A percentile compares a stretch with the other conserved stretches of the same genome.
Evolutionary conservation across 2,888 invertebrate species (phyloP).

Genomic region (Auanema sp.): DNA sequence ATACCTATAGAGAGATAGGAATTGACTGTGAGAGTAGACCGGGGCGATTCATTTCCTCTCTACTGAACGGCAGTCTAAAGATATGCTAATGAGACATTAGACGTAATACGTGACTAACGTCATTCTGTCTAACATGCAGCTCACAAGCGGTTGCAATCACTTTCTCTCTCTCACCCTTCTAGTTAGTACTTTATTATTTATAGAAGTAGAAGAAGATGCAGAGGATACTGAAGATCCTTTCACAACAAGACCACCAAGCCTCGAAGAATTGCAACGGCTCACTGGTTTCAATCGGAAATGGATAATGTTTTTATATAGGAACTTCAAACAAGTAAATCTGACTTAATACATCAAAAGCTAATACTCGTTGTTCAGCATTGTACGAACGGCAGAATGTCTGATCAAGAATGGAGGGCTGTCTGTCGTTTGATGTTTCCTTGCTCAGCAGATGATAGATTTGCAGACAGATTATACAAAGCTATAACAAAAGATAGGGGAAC

Average conservation of each 20-base stretch:
- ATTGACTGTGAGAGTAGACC: too few species aligned
- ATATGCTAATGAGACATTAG: too few species aligned
- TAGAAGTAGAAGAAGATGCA: constrained; percentile 56
- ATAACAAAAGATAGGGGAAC: constrained; percentile 46
- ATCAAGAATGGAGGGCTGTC: constrained; percentile 50
- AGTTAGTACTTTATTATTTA: too few species aligned
- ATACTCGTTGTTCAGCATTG: constrained; percentile 37
- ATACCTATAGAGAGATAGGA: too few species aligned
- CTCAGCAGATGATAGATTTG: constrained; percentile 51
- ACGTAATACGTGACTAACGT: too few species aligned
- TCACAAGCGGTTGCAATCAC: too few species aligned
- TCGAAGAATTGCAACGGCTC: constrained; percentile 43
- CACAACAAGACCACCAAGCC: constrained; percentile 53
- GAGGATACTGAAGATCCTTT: constrained; percentile 56
- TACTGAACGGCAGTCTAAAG: too few species aligned
- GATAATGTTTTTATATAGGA: constrained; percentile 59
- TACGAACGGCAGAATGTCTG: constrained; percentile 55
- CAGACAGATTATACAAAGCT: constrained; percentile 50
- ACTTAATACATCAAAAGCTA: background rate
- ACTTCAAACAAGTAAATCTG: constrained; percentile 52
- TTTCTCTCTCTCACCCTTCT: too few species aligned
- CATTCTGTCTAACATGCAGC: too few species aligned
- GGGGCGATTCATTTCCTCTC: too few species aligned
- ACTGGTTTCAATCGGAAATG: constrained; percentile 55
- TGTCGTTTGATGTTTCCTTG: constrained; percentile 54